Conservation (phyloP, 37 sponge, comb jelly and placozoan species). For the Theonella swinhoei region DNA sequence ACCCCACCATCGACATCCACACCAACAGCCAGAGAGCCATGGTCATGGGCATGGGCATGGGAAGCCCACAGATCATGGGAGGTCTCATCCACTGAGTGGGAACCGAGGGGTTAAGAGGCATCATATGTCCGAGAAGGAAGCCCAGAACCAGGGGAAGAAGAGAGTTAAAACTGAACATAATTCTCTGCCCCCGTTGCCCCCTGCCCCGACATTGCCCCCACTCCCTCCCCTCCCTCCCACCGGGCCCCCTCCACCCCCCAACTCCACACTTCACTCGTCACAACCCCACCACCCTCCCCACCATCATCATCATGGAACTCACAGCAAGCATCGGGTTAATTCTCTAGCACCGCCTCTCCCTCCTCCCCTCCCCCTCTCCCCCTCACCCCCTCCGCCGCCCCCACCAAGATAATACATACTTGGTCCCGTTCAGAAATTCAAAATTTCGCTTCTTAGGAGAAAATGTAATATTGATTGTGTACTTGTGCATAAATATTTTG, state of each 20-base stretch:
- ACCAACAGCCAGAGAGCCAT: not conserved
- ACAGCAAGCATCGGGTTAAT: not conserved
- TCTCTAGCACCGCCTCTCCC: not conserved
- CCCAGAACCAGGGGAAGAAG: not conserved
- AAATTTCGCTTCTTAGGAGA: no score
- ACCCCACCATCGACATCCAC: not conserved
- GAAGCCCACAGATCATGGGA: no score
- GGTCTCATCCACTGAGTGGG: no score
- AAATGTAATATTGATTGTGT: no score
- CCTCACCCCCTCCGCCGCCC: slow-evolving; percentile 7
- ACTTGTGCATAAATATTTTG: no score
- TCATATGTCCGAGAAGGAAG: not conserved
- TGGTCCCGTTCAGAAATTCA: not conserved
- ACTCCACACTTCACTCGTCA: not conserved
- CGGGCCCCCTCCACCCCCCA: slow-evolving; percentile 14
- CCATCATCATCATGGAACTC: not conserved
- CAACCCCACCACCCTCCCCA: not conserved
- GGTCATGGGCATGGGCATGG: not conserved
- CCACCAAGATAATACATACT: not conserved
- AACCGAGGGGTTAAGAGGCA: not conserved
- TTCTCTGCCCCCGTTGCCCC: not conserved
- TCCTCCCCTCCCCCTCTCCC: not conserved
- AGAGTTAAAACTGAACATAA: not conserved
- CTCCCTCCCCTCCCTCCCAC: not conserved
- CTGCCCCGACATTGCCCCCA: slow-evolving; percentile 15